These are phyloP conservation scores for Jaculus jaculus DNA, from an alignment of 2,113 vertebrate genomes.

Conservation along the genomic window DNA sequence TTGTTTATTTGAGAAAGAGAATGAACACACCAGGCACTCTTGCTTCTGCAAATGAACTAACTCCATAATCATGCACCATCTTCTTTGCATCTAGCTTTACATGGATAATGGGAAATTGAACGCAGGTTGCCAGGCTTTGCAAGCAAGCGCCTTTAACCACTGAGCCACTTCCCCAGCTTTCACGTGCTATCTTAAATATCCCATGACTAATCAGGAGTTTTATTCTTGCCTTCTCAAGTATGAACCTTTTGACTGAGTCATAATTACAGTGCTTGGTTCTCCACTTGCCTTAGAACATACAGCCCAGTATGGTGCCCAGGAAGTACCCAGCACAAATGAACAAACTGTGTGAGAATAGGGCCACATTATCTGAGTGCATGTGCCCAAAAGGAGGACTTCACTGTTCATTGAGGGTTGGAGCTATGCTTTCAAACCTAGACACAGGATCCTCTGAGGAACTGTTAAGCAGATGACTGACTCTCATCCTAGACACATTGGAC, in stretches of 20 bases:
- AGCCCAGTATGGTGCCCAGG: not conserved
- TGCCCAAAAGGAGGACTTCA: rapidly evolving
- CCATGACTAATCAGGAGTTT: not conserved
- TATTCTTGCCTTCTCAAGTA: not conserved
- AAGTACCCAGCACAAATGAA: not conserved
- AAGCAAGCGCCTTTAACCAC: too few species aligned
- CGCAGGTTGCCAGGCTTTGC: too few species aligned
- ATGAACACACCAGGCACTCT: too few species aligned
- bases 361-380: not conserved
- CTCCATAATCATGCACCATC: too few species aligned
- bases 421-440: not conserved
- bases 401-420: too few species aligned
- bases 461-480: not conserved
- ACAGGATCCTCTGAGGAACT: not conserved
- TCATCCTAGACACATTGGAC: not conserved
- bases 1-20: too few species aligned
- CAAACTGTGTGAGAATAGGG: not conserved
- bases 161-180: too few species aligned
- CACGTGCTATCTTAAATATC: not conserved
- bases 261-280: not conserved
- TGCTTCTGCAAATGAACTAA: too few species aligned
- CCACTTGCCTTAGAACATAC: not conserved
- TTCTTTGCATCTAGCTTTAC: too few species aligned
- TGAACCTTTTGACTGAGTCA: not conserved
- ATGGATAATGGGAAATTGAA: too few species aligned